Evolutionary conservation across 1,140 invertebrate genomes (phyloP), one percentile per base, ranked within the genome.

Genomic region (Popillia japonica): DNA sequence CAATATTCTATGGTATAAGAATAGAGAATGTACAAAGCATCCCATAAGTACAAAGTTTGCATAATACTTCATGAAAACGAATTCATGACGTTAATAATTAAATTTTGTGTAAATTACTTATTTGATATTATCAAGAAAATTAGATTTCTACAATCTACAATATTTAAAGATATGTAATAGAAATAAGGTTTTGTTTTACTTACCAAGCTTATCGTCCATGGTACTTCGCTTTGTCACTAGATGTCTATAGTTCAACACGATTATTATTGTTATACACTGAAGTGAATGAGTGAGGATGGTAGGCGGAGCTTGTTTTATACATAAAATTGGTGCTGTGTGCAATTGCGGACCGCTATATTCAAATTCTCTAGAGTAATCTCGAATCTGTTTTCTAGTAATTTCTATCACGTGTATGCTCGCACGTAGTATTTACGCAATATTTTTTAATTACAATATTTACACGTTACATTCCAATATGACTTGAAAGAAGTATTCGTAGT

Each of bases 261-360:
- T 41, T 74, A 8, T 7, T 42, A 34, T 42, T 20, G 23, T 68
- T 2, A 20, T 20, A 68, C 14, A 74, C 72, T 14, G 40, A 6
- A 55, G 48, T n/a, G 17, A 14, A n/a, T 27, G 61, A 23, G 8
- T 27, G 10, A 10, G 10, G 61, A n/a, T 27, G 22, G 61, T 68
- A 68, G 61, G 61, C 61, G 61, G 61, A 20, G 61, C 61, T 68
- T 68, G 61, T 40, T 74, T 40, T 74, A 74, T 74, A 74, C 40
- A n/a, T 40, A 40, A 74, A 17, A 41, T 42, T 74, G 20, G 72
- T 40, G 72, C 72, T 27, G 72, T 74, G 72, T 74, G 72, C 72
- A 74, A 40, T 42, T 74, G 72, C 72, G 23, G 27, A 74, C 72
- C 72, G 72, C 72, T 11, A 74, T 10, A 74, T 74, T 74, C 8